A percentile compares a stretch with the other conserved stretches of the same genome.
Evolutionary conservation across 2,797 vertebrate genomes (phyloP).

Genomic region (Arnoldichthys spilopterus): DNA sequence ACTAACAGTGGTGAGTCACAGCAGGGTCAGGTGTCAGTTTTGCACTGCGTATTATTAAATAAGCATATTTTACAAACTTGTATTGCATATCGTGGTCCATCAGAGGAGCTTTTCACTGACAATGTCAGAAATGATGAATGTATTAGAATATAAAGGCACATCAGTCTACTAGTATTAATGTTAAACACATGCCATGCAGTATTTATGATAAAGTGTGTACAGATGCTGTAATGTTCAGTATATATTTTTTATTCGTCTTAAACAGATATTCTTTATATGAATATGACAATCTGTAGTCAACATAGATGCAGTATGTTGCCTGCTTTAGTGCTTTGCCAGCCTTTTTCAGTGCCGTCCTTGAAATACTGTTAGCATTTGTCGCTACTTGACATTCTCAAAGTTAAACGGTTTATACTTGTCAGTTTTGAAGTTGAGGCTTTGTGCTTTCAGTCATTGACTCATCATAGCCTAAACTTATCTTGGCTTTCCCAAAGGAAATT

Average conservation of each 20-base stretch:
- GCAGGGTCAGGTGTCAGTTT: neutral
- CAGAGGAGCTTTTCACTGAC: neutral
- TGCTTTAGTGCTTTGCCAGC: neutral
- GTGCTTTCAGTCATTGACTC: neutral
- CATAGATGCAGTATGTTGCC: neutral
- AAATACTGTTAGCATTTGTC: neutral
- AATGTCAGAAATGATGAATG: conserved; percentile 1
- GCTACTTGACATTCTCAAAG: neutral
- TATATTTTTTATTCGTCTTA: neutral
- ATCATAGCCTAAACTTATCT: too few relatives aligned
- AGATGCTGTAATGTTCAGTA: conserved; percentile 1
- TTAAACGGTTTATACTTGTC: neutral
- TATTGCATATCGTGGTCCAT: neutral
- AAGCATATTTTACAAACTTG: neutral
- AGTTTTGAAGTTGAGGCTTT: neutral
- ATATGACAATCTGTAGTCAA: neutral
- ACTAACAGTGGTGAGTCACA: neutral
- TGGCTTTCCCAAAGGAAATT: too few relatives aligned
- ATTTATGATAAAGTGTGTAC: conserved; percentile 13
- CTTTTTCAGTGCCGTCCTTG: neutral
- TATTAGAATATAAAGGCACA: neutral
- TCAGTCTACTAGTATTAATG: neutral
- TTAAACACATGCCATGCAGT: neutral
- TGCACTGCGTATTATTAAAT: neutral
- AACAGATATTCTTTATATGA: conserved; percentile 1